phyloP scores from a whole-genome alignment of 2,113 vertebrate species.

The Dendropsophus ebraccatus region DNA sequence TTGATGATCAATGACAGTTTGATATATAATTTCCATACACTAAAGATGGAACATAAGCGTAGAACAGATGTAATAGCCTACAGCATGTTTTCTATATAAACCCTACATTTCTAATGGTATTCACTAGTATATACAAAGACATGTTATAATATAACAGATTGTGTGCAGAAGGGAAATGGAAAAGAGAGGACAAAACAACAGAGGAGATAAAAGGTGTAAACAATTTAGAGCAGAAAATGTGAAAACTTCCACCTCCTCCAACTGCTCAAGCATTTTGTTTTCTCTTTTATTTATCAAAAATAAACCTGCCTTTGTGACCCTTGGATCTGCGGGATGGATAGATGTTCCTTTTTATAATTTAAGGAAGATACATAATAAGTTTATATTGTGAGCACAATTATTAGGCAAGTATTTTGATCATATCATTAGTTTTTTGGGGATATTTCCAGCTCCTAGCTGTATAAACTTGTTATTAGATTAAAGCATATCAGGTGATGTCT shows the following conservation, averaged over 20 bases:
- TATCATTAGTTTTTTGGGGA: no score
- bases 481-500: no score
- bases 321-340: background rate
- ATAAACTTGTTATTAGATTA: no score
- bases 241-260: background rate
- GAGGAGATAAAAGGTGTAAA: slow-evolving; percentile 9
- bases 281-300: background rate
- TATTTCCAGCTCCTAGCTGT: no score
- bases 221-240: background rate
- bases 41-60: slow-evolving; percentile 7
- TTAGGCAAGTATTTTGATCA: no score
- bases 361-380: background rate
- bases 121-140: background rate
- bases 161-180: background rate
- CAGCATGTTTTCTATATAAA: slow-evolving; percentile 29
- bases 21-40: slow-evolving; percentile 20
- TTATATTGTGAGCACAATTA: no score
- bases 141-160: slow-evolving; percentile 22
- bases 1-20: slow-evolving; percentile 10
- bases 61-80: slow-evolving; percentile 40
- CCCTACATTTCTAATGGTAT: slow-evolving; percentile 8
- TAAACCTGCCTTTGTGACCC: background rate
- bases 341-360: background rate
- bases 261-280: background rate
- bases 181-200: slow-evolving; percentile 13